These are phyloP conservation scores for Melieria crassipennis DNA, from an alignment of 2,888 invertebrate species.

Conservation along the genomic window DNA sequence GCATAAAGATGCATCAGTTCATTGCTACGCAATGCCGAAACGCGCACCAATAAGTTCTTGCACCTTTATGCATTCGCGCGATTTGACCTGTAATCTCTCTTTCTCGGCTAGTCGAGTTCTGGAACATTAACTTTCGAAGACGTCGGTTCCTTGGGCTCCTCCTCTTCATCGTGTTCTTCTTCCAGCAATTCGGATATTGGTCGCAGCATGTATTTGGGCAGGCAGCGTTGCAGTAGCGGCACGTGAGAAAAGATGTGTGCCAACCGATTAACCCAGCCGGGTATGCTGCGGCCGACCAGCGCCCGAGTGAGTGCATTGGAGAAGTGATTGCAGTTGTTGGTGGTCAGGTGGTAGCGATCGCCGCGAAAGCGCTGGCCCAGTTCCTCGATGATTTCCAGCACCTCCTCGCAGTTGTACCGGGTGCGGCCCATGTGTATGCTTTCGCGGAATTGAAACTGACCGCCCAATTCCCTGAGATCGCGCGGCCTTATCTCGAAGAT, in stretches of 20 bases:
- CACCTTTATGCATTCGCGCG: too few relatives aligned
- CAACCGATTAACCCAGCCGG: slow-evolving; percentile 95
- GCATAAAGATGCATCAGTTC: too few relatives aligned
- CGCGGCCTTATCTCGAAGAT: slow-evolving; percentile 95
- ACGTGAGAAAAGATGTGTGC: slow-evolving; percentile 73
- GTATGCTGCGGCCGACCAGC: slow-evolving; percentile 90
- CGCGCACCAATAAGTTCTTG: too few relatives aligned
- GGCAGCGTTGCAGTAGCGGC: slow-evolving; percentile 92
- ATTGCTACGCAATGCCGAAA: too few relatives aligned
- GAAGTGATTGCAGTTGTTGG: slow-evolving; percentile 98
- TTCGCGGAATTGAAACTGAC: slow-evolving; percentile 91
- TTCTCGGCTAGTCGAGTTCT: too few relatives aligned
- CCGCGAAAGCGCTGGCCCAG: slow-evolving; percentile 94
- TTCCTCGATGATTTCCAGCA: slow-evolving; percentile 84
- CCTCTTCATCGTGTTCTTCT: too few relatives aligned
- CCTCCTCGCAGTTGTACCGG: slow-evolving; percentile 91
- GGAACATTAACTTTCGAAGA: too few relatives aligned
- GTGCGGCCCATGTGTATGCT: slow-evolving; percentile 93
- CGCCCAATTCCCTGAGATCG: slow-evolving; percentile 92
- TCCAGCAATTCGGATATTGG: too few relatives aligned
- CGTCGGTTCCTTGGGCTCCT: too few relatives aligned
- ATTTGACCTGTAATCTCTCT: too few relatives aligned
- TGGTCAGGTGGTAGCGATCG: slow-evolving; percentile 95
- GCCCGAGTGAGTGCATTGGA: slow-evolving; percentile 87
- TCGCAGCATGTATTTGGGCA: slow-evolving; percentile 72